These are phyloP conservation scores for Sebastes diploproa DNA, from an alignment of 2,797 vertebrate species.

Conservation along the genomic window DNA sequence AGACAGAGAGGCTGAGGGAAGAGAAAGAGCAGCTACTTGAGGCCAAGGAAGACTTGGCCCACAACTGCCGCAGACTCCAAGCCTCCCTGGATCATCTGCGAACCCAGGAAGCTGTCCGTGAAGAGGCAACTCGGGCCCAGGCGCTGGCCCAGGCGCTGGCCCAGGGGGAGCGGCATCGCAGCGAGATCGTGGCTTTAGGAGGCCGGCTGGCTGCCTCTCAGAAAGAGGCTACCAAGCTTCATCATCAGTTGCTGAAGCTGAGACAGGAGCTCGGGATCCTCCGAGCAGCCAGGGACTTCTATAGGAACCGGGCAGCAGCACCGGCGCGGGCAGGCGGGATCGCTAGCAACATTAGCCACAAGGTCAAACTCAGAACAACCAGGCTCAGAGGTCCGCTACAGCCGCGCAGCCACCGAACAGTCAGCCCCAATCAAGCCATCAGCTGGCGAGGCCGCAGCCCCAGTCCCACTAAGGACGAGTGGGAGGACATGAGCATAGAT, in stretches of 20 bases:
- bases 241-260: constrained; percentile 80
- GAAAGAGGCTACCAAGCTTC: constrained; percentile 79
- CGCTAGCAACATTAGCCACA: constrained; percentile 72
- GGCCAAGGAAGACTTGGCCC: constrained; percentile 81
- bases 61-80: constrained; percentile 80
- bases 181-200: constrained; percentile 78
- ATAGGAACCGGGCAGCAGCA: constrained; percentile 73
- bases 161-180: constrained; percentile 78
- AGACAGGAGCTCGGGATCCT: constrained; percentile 84
- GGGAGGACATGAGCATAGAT: constrained; percentile 95
- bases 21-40: constrained; percentile 82
- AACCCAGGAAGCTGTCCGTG: constrained; percentile 71
- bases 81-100: constrained; percentile 78
- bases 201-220: constrained; percentile 77
- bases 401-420: constrained; percentile 82
- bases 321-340: constrained; percentile 52
- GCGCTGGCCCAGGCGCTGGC: constrained; percentile 60
- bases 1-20: constrained; percentile 77
- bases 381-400: constrained; percentile 81
- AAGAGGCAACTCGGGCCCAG: constrained; percentile 74
- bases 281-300: constrained; percentile 78
- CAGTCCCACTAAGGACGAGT: constrained; percentile 92
- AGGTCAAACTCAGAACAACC: constrained; percentile 87
- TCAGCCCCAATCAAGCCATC: constrained; percentile 90
- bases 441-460: constrained; percentile 88